Evolutionary conservation across 2,113 vertebrate species (phyloP).

Genomic region (Symphodus melops): DNA sequence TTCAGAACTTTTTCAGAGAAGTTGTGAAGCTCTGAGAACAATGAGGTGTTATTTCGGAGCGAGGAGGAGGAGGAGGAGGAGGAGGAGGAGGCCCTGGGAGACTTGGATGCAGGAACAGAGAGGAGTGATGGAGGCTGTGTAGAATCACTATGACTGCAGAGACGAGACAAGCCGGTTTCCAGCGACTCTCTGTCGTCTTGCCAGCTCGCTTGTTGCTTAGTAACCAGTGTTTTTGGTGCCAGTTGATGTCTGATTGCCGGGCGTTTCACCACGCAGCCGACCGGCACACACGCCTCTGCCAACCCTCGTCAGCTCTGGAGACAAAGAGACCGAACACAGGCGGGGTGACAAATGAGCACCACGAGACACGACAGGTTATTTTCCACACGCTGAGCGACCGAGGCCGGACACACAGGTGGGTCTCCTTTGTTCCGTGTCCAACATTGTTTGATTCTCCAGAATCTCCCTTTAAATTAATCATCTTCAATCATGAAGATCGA

Average conservation of each 20-base stretch:
- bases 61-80: slow-evolving; percentile 9
- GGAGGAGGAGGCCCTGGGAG: slow-evolving; percentile 29
- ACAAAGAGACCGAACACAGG: slow-evolving; percentile 3
- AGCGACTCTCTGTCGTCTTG: slow-evolving; percentile 37
- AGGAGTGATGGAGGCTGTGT: slow-evolving; percentile 12
- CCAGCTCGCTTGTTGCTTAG: slow-evolving; percentile 54
- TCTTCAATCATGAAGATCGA: too few relatives aligned
- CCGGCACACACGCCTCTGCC: neutral
- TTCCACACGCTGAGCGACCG: too few relatives aligned
- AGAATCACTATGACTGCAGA: slow-evolving; percentile 28
- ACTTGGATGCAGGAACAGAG: neutral
- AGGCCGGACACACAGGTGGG: neutral
- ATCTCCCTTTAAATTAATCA: too few relatives aligned
- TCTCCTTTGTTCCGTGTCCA: neutral
- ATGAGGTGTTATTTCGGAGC: neutral
- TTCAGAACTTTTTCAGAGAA: slow-evolving; percentile 17
- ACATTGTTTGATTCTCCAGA: too few relatives aligned
- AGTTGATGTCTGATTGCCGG: slow-evolving; percentile 20
- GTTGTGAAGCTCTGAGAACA: slow-evolving; percentile 2
- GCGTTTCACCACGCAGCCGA: slow-evolving; percentile 1
- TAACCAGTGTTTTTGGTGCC: slow-evolving; percentile 44
- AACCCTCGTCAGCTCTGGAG: neutral
- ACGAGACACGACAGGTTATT: neutral
- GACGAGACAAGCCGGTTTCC: slow-evolving; percentile 34
- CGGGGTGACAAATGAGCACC: neutral